Evolutionary conservation across 2,888 invertebrate genomes (phyloP).

Genomic region (Exocentrus adspersus): DNA sequence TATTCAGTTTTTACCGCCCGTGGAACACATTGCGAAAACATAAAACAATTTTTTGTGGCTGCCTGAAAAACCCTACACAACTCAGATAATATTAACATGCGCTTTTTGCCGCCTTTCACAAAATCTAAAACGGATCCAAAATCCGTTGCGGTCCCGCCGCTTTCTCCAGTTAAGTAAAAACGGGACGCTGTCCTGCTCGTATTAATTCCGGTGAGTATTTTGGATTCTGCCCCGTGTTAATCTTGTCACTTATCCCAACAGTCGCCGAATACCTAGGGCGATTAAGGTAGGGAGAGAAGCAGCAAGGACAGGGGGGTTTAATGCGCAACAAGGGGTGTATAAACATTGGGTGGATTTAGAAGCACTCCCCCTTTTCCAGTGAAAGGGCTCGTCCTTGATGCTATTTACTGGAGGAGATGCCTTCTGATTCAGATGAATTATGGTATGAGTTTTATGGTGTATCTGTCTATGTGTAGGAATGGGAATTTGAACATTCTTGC

Average conservation of each 20-base stretch:
- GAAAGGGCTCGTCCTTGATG: background rate
- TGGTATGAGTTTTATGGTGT: too few species aligned
- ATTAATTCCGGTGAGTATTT: slow-evolving; percentile 22
- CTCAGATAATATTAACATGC: slow-evolving; percentile 11
- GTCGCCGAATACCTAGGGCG: slow-evolving; percentile 33
- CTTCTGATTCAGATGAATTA: too few species aligned
- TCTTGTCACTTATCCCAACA: slow-evolving; percentile 32
- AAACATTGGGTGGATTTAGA: slow-evolving; percentile 29
- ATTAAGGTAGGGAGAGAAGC: slow-evolving; percentile 33
- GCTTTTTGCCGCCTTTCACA: slow-evolving; percentile 1
- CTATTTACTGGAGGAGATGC: too few species aligned
- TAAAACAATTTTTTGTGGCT: background rate
- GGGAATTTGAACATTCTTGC: too few species aligned
- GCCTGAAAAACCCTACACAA: background rate
- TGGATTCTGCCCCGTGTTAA: slow-evolving; percentile 21
- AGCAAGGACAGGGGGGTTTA: slow-evolving; percentile 34
- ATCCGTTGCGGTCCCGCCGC: background rate
- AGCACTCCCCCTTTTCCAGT: slow-evolving; percentile 16
- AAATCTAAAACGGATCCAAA: slow-evolving; percentile 11
- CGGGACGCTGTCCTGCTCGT: slow-evolving; percentile 15
- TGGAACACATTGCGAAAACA: background rate
- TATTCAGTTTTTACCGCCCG: background rate
- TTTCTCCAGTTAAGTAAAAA: background rate
- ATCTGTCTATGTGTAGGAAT: too few species aligned
- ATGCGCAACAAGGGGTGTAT: slow-evolving; percentile 35